Percentiles rank a stretch among this genome's conserved stretches.
Evolutionary conservation across 2,797 vertebrate species (phyloP).

Genomic region (Melanotaenia boesemani): DNA sequence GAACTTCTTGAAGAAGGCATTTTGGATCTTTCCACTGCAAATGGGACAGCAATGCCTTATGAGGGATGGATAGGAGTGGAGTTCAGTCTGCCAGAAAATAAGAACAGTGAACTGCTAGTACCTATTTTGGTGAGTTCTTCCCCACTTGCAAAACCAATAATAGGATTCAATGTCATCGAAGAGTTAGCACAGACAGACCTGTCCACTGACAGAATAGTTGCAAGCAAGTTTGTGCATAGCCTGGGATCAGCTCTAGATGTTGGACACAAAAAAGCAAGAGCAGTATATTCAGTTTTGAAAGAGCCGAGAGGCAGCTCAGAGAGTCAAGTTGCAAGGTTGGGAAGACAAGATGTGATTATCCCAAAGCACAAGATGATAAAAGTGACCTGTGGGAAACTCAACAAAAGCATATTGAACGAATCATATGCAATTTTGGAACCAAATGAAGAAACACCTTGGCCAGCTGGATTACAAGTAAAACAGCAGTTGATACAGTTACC

Average conservation of each 20-base stretch:
- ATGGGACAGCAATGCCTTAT: conserved; percentile 4
- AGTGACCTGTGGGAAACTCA: conserved; percentile 17
- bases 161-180: conserved; percentile 1
- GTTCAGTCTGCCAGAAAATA: neutral
- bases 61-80: neutral
- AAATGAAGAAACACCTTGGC: no score
- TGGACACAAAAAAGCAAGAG: no score
- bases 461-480: neutral
- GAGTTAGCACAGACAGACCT: neutral
- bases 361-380: conserved; percentile 4
- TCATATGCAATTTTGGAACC: no score
- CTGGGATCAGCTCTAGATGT: conserved; percentile 5
- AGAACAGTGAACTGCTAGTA: neutral
- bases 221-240: conserved; percentile 3
- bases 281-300: neutral
- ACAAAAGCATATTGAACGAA: neutral
- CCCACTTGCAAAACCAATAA: conserved; percentile 6
- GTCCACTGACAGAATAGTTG: neutral
- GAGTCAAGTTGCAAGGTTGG: neutral
- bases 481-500: no score
- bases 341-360: conserved; percentile 16
- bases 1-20: neutral
- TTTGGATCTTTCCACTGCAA: conserved; percentile 5
- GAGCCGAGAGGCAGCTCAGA: neutral
- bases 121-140: no score